Conservation (phyloP, 2,797 vertebrate genomes). For the Trachops cirrhosus region DNA sequence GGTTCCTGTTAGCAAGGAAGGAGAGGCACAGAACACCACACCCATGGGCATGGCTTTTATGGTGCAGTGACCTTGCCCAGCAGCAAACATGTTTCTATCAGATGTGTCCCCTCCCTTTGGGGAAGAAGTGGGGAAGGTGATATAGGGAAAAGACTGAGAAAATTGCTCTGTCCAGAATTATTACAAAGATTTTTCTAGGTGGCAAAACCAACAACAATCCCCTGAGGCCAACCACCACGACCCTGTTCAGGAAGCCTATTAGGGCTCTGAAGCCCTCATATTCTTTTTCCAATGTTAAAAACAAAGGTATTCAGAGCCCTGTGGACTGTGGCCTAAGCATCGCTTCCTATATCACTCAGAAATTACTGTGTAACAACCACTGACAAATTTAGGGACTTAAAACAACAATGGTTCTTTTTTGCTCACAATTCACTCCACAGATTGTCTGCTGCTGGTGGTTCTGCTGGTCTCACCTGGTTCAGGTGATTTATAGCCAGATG, state of each 20-base stretch:
- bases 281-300: not conserved
- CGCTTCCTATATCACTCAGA: not conserved
- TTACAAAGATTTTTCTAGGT: not conserved
- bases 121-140: not conserved
- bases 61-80: not conserved
- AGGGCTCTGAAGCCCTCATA: not conserved
- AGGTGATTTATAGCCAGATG: not conserved
- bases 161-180: not conserved
- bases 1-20: not conserved
- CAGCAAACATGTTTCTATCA: not conserved
- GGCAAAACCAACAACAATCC: not conserved
- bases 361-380: not conserved
- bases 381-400: not conserved
- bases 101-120: not conserved
- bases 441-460: not conserved
- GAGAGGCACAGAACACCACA: not conserved
- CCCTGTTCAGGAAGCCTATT: not conserved
- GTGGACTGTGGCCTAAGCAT: not conserved
- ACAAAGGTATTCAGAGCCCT: not conserved
- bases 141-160: not conserved
- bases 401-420: not conserved
- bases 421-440: fast-evolving
- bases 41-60: not conserved
- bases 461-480: not conserved
- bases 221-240: not conserved